phyloP scores from a whole-genome alignment of 2,113 vertebrate species.

The Myodes glareolus region DNA sequence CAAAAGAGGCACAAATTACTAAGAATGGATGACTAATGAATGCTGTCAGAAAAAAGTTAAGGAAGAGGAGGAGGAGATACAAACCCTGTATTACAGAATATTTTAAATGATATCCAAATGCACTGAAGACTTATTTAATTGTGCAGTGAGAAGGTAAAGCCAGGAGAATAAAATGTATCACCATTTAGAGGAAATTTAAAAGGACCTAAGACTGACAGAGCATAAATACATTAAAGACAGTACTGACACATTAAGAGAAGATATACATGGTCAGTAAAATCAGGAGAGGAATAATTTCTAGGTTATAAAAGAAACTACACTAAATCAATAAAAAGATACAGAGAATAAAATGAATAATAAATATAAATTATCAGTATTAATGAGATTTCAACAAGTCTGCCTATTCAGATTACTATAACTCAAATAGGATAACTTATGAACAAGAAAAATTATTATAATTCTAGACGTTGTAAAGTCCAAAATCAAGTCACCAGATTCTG shows the following conservation, averaged over 20 bases:
- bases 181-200: neutral
- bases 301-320: neutral
- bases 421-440: neutral
- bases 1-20: neutral
- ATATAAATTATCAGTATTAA: neutral
- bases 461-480: neutral
- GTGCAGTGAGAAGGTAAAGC: neutral
- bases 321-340: neutral
- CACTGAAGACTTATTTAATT: neutral
- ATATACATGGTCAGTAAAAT: neutral
- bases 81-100: neutral
- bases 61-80: too few species aligned
- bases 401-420: neutral
- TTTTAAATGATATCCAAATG: constrained; percentile 3
- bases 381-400: neutral
- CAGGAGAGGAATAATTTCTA: neutral
- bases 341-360: neutral
- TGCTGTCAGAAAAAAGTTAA: neutral
- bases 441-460: neutral
- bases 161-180: neutral
- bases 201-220: neutral
- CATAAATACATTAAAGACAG: neutral
- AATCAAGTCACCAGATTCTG: neutral
- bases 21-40: neutral
- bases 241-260: neutral